Base-by-base conservation (phyloP, 1,140 invertebrate species). In the Hypothenemus hampei region DNA sequence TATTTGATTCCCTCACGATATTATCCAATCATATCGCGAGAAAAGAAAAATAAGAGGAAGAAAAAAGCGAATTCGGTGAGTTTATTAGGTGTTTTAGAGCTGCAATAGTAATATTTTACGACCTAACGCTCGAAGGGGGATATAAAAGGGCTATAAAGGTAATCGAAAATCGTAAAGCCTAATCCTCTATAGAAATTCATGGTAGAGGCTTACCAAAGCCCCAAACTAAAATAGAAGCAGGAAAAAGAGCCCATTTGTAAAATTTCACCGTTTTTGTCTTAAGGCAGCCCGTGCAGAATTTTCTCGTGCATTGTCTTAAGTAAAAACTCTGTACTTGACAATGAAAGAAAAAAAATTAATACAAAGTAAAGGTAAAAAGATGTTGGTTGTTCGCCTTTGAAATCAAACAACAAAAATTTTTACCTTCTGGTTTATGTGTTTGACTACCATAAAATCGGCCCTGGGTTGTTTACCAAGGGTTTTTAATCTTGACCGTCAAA, bases 91-190 rank as follows among this genome's bases (percentile, higher is more conserved):
- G n/a, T 57, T 57, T 49, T 49, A 36, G 40, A 54, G 40, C 58
- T 41, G 54, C 43, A 61, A 57, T 61, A 59, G 65, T 62, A 62
- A 65, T 66, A 66, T 65, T 66, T 66, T 65, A 66, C 55, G 58
- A 57, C 59, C 54, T 59, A 65, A 64, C 50, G 61, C 55, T 54
- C 59, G 40, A 48, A 63, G 59, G 59, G 63, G 57, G 64, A 52
- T 59, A 66, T 63, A 65, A 58, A 57, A 57, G 63, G 60, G 58
- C 61, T 62, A 65, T 68, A 68, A 68, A 68, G 66, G 66, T 68
- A 68, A 68, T 68, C 66, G 66, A 68, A 68, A 68, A 60, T 65
- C 66, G 64, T 68, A 68, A 68, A 64, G 57, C 64, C 57, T 61
- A 65, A 65, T 65, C 64, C 55, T 51, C 59, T 51, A 65, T 63